A percentile compares a stretch with the other conserved stretches of the same genome.
These are phyloP conservation scores for Lasioglossum malachurum DNA, from an alignment of 2,888 invertebrate genomes.

Conservation along the genomic window DNA sequence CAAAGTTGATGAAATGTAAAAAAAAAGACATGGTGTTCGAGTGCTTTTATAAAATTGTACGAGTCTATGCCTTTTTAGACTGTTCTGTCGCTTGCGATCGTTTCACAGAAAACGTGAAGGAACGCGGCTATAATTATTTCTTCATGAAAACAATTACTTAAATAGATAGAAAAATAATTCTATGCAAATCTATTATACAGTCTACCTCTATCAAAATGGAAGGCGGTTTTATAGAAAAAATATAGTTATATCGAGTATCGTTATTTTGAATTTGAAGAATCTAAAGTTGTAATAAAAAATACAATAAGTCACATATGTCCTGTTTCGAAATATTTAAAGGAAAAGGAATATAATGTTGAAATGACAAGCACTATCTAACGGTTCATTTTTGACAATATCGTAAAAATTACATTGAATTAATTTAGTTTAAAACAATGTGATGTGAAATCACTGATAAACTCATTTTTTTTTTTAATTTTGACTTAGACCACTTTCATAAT, in stretches of 20 bases:
- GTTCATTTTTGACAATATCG: too few relatives aligned
- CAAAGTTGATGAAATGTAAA: conserved; percentile 6
- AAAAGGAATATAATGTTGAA: background rate
- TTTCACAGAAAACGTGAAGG: background rate
- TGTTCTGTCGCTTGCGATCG: conserved; percentile 13
- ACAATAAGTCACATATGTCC: background rate
- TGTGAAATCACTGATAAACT: too few relatives aligned
- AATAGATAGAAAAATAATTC: background rate
- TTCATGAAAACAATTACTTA: background rate
- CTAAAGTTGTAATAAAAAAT: background rate
- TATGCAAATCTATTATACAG: background rate
- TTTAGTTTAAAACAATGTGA: too few relatives aligned
- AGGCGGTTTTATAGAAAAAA: background rate
- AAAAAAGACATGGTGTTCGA: background rate
- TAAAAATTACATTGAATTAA: too few relatives aligned
- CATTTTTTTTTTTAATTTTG: too few relatives aligned
- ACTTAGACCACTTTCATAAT: too few relatives aligned
- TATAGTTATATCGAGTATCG: background rate
- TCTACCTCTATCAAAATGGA: background rate
- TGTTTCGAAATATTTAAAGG: too few relatives aligned
- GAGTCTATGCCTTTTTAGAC: background rate
- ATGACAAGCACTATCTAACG: too few relatives aligned
- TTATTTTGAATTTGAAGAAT: background rate
- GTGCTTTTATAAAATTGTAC: conserved; percentile 5
- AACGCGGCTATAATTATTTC: background rate